Percentiles rank a stretch among this genome's conserved stretches.
phyloP scores from a whole-genome alignment of 2,888 invertebrate genomes.

The Latheticus oryzae region DNA sequence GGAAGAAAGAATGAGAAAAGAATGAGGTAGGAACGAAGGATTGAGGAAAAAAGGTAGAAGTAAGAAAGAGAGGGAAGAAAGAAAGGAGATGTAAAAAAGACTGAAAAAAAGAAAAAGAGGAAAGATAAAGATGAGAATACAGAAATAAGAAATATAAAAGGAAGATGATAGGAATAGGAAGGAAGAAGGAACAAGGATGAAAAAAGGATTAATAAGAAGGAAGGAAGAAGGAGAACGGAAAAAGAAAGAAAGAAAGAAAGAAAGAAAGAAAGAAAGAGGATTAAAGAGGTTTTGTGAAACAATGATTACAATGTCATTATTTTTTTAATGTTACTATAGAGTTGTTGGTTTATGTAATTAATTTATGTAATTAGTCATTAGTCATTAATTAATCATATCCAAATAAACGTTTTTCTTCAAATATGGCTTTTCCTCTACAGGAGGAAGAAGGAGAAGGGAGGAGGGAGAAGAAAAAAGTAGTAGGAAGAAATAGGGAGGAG shows the following conservation, averaged over 20 bases:
- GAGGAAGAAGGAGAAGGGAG: background rate
- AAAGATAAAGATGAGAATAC: background rate
- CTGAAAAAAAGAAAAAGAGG: background rate
- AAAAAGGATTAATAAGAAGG: background rate
- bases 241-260: background rate
- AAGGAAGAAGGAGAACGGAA: background rate
- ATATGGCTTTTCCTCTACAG: too few relatives aligned
- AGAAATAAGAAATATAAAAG: background rate
- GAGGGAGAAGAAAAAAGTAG: background rate
- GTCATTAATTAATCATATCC: too few relatives aligned
- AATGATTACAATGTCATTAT: too few relatives aligned
- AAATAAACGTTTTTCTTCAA: too few relatives aligned
- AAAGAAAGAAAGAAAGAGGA: background rate
- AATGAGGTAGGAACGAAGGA: background rate
- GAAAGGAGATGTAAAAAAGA: background rate
- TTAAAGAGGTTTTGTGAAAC: too few relatives aligned
- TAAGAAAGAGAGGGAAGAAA: background rate
- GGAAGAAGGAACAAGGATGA: background rate
- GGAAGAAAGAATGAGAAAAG: background rate
- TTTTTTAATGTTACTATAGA: too few relatives aligned
- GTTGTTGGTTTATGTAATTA: too few relatives aligned
- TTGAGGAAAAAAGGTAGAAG: background rate
- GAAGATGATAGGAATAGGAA: background rate
- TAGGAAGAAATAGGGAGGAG: background rate
- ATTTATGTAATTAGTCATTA: too few relatives aligned